Evolutionary conservation across 2,888 invertebrate species (phyloP), one percentile per base, ranked within the genome.

Genomic region (Drosophila trichaetosa): DNA sequence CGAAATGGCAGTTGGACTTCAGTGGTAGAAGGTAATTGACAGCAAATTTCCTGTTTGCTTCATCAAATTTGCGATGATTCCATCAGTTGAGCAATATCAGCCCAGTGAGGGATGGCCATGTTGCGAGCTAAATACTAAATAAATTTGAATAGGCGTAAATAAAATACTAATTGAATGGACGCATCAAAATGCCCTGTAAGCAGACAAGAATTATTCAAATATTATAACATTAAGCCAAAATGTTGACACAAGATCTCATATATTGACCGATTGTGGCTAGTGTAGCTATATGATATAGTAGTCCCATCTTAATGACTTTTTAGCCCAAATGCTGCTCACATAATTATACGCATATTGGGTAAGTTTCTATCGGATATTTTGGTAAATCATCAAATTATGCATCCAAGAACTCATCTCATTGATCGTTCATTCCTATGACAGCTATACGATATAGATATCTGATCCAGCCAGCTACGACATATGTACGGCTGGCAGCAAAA

Each of bases 1-100:
- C 58, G 63, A 78, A 83, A 66, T 66, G 79, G 66, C 74, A 81
- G 57, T 70, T 73, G 61, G 33, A 62, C 53, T 66, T 56, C n/a
- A 46, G 36, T 72, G 56, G 48, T 21, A 24, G 36, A 52, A 33
- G 63, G 42, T 72, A 79, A 70, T 73, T 57, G 68, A 69, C 53
- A 61, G 52, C 27, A 70, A 69, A 74, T 63, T 79, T 70, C 62
- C 83, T 62, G 61, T 79, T 57, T 56, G 70, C 53, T 18, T 67
- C 18, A 38, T 38, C 62, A 59, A 42, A 63, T 57, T 72, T 68
- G 57, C 49, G 27, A 24, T 40, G 38, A 13, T 36, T 56, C 11
- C 11, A 16, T 16, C 49, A 52, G 16, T 24, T 46, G 46, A 46
- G 21, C 46, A 24, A 24, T 46, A 52, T 42, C 18, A 58, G 36